Evolutionary conservation across 2,797 vertebrate species (phyloP).

Genomic region (Melopsittacus undulatus): DNA sequence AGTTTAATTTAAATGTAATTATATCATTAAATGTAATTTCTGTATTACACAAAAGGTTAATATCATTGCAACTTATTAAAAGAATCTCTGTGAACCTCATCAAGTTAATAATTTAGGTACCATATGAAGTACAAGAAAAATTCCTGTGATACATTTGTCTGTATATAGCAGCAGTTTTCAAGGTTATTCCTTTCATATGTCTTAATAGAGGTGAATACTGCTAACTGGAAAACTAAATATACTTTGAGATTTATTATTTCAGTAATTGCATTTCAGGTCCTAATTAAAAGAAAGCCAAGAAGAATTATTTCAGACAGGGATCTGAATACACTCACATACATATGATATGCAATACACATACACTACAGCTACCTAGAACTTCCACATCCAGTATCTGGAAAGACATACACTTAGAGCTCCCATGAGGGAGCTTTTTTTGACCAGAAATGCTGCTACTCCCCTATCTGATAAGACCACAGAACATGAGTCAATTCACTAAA

Average conservation of each 20-base stretch:
- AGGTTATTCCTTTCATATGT: constrained; percentile 62
- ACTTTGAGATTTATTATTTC: constrained; percentile 57
- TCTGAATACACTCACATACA: neutral
- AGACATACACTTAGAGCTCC: neutral
- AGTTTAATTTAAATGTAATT: constrained; percentile 11
- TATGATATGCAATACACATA: neutral
- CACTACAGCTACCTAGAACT: neutral
- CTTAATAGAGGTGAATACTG: constrained; percentile 55
- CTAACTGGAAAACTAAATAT: constrained; percentile 56
- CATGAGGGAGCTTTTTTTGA: neutral
- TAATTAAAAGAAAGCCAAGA: constrained; percentile 62
- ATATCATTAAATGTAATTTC: constrained; percentile 28
- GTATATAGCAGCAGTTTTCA: constrained; percentile 41
- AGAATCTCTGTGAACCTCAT: constrained; percentile 32
- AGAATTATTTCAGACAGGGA: constrained; percentile 35
- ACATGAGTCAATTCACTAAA: neutral
- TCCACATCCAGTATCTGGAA: neutral
- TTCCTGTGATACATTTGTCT: neutral
- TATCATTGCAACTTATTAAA: constrained; percentile 40
- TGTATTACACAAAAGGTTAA: constrained; percentile 59
- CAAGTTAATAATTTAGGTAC: constrained; percentile 64
- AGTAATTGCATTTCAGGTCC: constrained; percentile 42
- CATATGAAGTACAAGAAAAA: constrained; percentile 29
- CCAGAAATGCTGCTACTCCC: neutral
- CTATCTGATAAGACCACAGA: neutral